Conservation (phyloP, 2,888 invertebrate genomes). For the Nephrotoma flavescens region DNA sequence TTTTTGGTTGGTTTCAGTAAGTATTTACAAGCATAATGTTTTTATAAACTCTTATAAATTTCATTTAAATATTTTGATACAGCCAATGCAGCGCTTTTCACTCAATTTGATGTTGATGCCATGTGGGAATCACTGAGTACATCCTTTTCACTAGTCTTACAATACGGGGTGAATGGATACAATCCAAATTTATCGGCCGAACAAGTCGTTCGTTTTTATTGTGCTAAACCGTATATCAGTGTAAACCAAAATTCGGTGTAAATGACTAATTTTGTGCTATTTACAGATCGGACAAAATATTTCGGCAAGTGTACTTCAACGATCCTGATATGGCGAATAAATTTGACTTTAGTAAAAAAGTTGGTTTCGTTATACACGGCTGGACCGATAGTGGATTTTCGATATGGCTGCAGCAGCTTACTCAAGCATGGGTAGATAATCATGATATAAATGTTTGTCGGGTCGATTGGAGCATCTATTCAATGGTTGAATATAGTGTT, state of each 20-base stretch:
- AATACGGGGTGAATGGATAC: neutral
- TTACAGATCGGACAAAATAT: conserved; percentile 16
- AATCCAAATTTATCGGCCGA: neutral
- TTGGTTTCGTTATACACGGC: conserved; percentile 27
- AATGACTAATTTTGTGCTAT: neutral
- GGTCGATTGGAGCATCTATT: conserved; percentile 27
- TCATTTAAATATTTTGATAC: neutral
- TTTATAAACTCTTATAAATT: neutral
- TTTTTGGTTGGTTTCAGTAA: neutral
- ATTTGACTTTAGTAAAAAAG: conserved; percentile 18
- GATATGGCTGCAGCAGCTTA: conserved; percentile 24
- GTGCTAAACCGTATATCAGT: neutral
- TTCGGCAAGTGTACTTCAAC: conserved; percentile 22
- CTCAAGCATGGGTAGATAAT: conserved; percentile 25
- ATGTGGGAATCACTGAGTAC: neutral
- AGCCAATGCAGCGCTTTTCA: neutral
- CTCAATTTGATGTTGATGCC: neutral
- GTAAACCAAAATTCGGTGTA: neutral
- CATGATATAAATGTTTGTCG: conserved; percentile 25
- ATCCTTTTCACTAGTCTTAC: neutral
- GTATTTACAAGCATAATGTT: neutral
- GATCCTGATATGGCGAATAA: conserved; percentile 23
- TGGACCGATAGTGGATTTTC: conserved; percentile 28
- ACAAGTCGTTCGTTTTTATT: neutral
- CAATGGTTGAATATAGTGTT: conserved; percentile 24